Percentiles rank a stretch among this genome's conserved stretches.
Evolutionary conservation across 2,888 invertebrate species (phyloP).

Genomic region (Scaptomyza flava): DNA sequence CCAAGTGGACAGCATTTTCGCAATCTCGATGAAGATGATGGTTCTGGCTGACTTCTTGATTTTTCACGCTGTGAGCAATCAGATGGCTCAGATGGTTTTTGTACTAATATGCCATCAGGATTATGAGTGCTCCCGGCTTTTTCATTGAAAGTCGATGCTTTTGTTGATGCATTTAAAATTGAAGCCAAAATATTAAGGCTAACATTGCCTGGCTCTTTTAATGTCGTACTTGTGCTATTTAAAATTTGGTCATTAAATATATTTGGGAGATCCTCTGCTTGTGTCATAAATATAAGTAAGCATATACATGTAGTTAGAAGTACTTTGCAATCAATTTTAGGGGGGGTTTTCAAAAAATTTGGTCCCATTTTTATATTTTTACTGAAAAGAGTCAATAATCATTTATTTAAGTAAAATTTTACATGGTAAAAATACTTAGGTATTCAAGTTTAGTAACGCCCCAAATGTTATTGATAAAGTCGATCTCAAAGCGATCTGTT

Average conservation of each 20-base stretch:
- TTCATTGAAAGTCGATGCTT: conserved; percentile 11
- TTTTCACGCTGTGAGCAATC: conserved; percentile 80
- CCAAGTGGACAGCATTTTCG: conserved; percentile 84
- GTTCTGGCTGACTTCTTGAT: conserved; percentile 67
- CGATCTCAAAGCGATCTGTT: not conserved
- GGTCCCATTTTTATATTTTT: conserved; percentile 17
- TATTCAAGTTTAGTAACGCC: not conserved
- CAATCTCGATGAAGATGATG: conserved; percentile 82
- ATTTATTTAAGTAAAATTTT: not conserved
- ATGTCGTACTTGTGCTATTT: conserved; percentile 1
- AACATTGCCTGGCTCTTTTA: conserved; percentile 2
- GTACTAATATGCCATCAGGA: conserved; percentile 14
- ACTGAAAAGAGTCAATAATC: conserved; percentile 28
- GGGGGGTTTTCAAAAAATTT: conserved; percentile 8
- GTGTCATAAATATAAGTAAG: conserved; percentile 16
- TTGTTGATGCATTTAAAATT: conserved; percentile 14
- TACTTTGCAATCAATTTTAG: conserved; percentile 3
- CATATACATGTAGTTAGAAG: conserved; percentile 20
- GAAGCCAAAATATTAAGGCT: conserved; percentile 4
- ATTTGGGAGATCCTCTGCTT: conserved; percentile 27
- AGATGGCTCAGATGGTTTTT: conserved; percentile 39
- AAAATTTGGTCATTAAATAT: not conserved
- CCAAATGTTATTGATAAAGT: not conserved
- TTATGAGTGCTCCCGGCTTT: conserved; percentile 24
- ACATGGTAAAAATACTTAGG: not conserved